Evolutionary conservation across 2,113 vertebrate species (phyloP), one percentile per base, ranked within the genome.

Genomic region (Carassius carassius): DNA sequence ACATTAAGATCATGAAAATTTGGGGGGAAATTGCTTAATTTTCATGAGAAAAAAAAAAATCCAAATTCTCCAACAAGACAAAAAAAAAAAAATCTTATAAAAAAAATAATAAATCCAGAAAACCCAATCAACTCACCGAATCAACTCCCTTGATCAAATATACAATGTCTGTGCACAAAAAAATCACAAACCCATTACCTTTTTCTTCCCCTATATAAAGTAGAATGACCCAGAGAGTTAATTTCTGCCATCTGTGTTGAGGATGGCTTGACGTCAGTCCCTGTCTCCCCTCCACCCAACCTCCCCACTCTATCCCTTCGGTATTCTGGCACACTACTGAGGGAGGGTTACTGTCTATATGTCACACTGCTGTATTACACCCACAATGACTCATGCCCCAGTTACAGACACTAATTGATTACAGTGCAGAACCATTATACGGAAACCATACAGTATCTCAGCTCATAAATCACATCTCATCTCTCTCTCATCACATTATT

Each of bases 401-500:
- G 81, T 81, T 73, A 81, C 81, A 78, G 81, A 49, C 82, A 65
- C 63, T 82, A 83, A 88, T 81, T 82, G 85, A 86, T 86, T 86
- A 86, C 47, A 76, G 83, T 70, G 54, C 75, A 79, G 29, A 78
- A n/a, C 37, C 12, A n/a, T 85, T 82, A 70, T 49, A 10, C 14
- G 49, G 49, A 70, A 76, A 32, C 75, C n/a, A 25, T 62, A 75
- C 58, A 35, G 75, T 77, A 63, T 75, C 75, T 47, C 65, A 14
- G n/a, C 8, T 77, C 73, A 32, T 63, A 62, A 41, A 60, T 77
- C 35, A 16, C 67, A 60, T 77, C 23, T n/a, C 54, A 23, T 69
- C 25, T 29, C 29, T 19, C 62, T 78, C 29, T 63, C n/a, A n/a
- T n/a, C n/a, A n/a, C n/a, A n/a, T 72, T 41, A 72, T 72, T 85